Conservation (phyloP, 1,140 invertebrate species). For the Centruroides vittatus region DNA sequence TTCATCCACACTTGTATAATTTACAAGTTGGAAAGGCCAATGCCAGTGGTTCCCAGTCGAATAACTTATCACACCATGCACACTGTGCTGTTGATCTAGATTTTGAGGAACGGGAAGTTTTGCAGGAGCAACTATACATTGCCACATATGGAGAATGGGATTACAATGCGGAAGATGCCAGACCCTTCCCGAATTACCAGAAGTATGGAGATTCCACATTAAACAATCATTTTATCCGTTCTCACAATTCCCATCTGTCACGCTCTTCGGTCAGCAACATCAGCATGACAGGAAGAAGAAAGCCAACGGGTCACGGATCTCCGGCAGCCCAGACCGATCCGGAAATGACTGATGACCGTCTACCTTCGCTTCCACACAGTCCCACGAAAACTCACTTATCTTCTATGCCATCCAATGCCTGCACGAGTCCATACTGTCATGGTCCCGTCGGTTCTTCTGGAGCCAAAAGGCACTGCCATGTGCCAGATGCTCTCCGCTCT, state of each 20-base stretch:
- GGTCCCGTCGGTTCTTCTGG: too few relatives aligned
- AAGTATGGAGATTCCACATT: not conserved
- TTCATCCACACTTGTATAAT: conserved; percentile 28
- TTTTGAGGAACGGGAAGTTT: conserved; percentile 17
- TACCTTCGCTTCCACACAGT: too few relatives aligned
- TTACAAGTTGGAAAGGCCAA: conserved; percentile 16
- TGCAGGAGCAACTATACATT: conserved; percentile 17
- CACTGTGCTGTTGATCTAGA: conserved; percentile 21
- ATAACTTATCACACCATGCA: not conserved
- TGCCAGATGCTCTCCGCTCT: too few relatives aligned
- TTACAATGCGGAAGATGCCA: not conserved
- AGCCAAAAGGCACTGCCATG: too few relatives aligned
- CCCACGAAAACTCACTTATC: too few relatives aligned
- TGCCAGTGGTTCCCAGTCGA: not conserved
- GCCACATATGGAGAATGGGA: conserved; percentile 2
- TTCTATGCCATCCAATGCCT: too few relatives aligned
- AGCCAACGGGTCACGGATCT: too few relatives aligned
- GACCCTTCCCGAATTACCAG: not conserved
- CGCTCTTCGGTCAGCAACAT: not conserved
- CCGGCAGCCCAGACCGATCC: too few relatives aligned
- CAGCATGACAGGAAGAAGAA: not conserved
- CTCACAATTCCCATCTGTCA: not conserved
- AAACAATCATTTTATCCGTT: not conserved
- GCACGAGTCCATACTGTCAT: too few relatives aligned
- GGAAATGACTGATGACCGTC: too few relatives aligned